These are phyloP conservation scores for Galemys pyrenaicus DNA, from an alignment of 2,113 vertebrate species.

Conservation along the genomic window DNA sequence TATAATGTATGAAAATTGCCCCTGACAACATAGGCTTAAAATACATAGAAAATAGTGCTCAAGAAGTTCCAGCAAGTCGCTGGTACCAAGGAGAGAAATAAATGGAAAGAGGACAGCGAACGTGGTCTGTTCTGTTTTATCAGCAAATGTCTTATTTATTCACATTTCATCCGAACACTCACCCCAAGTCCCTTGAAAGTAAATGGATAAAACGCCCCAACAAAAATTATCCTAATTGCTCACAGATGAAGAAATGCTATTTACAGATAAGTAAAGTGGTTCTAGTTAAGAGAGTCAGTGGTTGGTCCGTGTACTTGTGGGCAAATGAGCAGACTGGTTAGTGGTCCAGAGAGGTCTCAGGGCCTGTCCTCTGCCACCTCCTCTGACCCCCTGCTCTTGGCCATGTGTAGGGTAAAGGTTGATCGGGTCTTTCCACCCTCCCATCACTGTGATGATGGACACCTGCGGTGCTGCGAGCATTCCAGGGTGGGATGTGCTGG, in stretches of 20 bases:
- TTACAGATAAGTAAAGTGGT: neutral
- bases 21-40: neutral
- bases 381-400: no score
- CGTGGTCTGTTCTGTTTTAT: neutral
- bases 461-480: no score
- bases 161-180: neutral
- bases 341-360: neutral
- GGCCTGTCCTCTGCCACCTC: neutral
- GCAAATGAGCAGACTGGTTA: no score
- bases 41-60: neutral
- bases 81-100: neutral
- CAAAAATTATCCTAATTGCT: neutral
- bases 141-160: neutral
- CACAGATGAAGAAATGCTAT: neutral
- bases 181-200: constrained; percentile 23
- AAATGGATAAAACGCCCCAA: neutral
- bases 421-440: no score
- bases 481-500: no score
- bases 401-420: no score
- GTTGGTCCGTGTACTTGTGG: neutral
- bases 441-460: no score
- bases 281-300: neutral
- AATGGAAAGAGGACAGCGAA: neutral
- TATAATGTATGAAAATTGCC: neutral
- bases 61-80: neutral